Conservation (phyloP, 2,888 invertebrate species). For the Plusia festucae region DNA sequence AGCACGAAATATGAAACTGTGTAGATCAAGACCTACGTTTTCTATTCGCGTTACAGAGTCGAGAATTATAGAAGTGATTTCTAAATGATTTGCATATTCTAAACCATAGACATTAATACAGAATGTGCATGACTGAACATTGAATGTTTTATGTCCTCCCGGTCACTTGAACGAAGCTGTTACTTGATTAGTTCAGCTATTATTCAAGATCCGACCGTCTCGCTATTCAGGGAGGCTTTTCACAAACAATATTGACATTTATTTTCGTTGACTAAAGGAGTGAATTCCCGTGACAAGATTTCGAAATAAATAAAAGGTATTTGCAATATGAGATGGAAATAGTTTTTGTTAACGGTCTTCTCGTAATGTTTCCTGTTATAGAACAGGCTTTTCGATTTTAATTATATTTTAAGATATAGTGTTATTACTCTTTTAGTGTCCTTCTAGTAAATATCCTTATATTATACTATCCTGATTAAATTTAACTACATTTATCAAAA, state of each 20-base stretch:
- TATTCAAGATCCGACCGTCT: conserved; percentile 61
- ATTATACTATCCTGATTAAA: conserved; percentile 8
- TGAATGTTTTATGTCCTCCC: conserved; percentile 58
- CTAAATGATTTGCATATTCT: conserved; percentile 38
- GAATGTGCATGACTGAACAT: conserved; percentile 39
- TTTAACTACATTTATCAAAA: conserved; percentile 9
- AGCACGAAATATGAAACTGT: conserved; percentile 4
- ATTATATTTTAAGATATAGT: conserved; percentile 25
- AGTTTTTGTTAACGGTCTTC: conserved; percentile 61
- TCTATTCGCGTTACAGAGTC: not conserved
- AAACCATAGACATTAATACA: conserved; percentile 32
- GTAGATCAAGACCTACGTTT: conserved; percentile 1
- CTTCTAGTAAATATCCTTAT: not conserved
- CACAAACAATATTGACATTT: conserved; percentile 42
- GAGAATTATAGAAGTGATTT: conserved; percentile 19
- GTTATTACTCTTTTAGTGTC: conserved; percentile 15
- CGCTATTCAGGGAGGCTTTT: conserved; percentile 28
- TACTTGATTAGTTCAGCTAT: conserved; percentile 72
- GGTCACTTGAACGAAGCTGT: conserved; percentile 50
- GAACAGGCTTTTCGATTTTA: conserved; percentile 31
- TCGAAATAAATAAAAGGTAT: conserved; percentile 59
- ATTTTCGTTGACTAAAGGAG: not conserved
- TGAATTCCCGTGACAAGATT: conserved; percentile 31
- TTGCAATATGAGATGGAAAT: conserved; percentile 67
- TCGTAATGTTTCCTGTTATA: conserved; percentile 60